These are phyloP conservation scores for Alviniconcha marisindica DNA, from an alignment of 1,140 invertebrate species.

Conservation along the genomic window DNA sequence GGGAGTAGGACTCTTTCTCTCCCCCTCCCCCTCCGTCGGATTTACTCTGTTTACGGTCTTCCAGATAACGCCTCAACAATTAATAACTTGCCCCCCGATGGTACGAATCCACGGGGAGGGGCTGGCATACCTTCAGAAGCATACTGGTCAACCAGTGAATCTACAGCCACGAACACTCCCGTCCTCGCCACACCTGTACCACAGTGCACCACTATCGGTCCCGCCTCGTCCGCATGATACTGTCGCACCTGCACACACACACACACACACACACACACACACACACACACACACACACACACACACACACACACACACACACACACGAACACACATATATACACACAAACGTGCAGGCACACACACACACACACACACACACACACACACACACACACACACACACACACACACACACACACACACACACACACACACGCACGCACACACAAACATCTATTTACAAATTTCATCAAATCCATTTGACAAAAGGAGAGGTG, in stretches of 20 bases:
- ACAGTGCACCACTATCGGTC: constrained; percentile 97
- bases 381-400: not conserved
- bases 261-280: not conserved
- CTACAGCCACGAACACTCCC: constrained; percentile 72
- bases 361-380: not conserved
- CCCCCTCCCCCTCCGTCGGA: too few species aligned
- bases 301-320: not conserved
- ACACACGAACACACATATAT: too few species aligned
- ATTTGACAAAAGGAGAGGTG: too few species aligned
- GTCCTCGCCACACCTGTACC: constrained; percentile 79
- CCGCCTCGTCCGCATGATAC: constrained; percentile 71
- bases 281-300: not conserved
- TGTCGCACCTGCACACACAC: constrained; percentile 71
- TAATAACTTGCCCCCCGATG: too few species aligned
- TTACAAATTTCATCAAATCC: too few species aligned
- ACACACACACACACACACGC: not conserved
- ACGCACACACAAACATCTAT: not conserved
- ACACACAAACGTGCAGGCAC: too few species aligned
- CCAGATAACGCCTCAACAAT: too few species aligned
- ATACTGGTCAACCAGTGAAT: constrained; percentile 70
- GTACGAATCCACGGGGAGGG: not conserved
- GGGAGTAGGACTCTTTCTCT: too few species aligned
- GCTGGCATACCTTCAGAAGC: constrained; percentile 61
- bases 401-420: too few species aligned
- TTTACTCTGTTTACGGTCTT: too few species aligned